Base-by-base conservation (phyloP, 2,113 vertebrate genomes). In the Equus quagga region DNA sequence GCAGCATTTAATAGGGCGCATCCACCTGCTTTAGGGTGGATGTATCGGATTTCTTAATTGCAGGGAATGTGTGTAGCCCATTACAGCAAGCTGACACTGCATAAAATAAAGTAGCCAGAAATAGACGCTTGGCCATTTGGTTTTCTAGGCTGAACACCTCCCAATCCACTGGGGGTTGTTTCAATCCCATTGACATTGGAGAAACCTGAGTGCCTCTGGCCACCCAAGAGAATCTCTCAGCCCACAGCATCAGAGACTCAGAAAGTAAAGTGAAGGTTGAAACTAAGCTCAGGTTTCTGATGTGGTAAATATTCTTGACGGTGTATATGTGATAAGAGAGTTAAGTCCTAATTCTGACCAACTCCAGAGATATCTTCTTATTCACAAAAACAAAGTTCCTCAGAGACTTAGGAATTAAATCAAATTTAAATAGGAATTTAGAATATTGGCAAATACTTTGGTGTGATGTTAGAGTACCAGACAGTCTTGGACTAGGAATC, bases 351-450 rank as follows among this genome's bases (percentile, higher is more conserved):
- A 60, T 94, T 96, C 92, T 96, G 18, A 79, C 31, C 51, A 36
- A 31, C 36, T 36, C 60, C 19, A 44, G 80, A 73, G 41, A 33
- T 17, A 26, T 36, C 21, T 67, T 92, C 84, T 60, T 23, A 90
- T 41, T 44, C 21, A n/a, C 18, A 46, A 85, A 86, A 96, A 49
- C 11, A 19, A 89, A 73, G 67, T 58, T 91, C n/a, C 64, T 91
- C 23, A 82, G 82, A 94, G 46, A 91, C 23, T 24, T n/a, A 69
- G 54, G 6, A 75, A 94, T 62, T 58, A 83, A 89, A 76, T 90
- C 4, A 62, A 91, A 80, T 95, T 96, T 80, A 91, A 80, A 44
- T 64, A 46, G 10, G 36, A 72, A 83, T 88, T 96, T 60, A 90
- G n/a, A 84, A 93, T 78, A 73, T 90, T 51, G 86, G 80, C 28